Evolutionary conservation across 2,888 invertebrate species (phyloP), one percentile per base, ranked within the genome.

Genomic region (Brenthis ino): DNA sequence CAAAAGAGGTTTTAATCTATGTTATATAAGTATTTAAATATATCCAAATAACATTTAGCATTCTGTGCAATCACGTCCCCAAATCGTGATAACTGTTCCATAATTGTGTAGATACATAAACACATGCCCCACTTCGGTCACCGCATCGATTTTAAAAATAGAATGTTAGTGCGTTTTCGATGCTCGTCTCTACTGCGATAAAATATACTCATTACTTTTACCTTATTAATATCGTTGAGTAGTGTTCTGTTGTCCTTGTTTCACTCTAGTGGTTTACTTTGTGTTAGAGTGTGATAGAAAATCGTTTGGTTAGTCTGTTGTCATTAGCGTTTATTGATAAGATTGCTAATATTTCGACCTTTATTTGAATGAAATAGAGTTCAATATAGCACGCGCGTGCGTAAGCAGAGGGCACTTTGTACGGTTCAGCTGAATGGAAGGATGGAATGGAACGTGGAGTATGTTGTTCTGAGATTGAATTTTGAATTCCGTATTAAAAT

Each of bases 121-220:
- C 83, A 86, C 85, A 84, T 87, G 91, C 86, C 86, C 91, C 87
- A 91, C 88, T 91, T 90, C 84, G 89, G 87, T 85, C 88, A 85
- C 88, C 86, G 86, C 91, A 90, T 91, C 87, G 90, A 90, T 91
- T 92, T 89, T 91, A 92, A 91, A 91, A 92, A 92, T 92, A 92
- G 91, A 88, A 79, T 80, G 85, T 84, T 83, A 81, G 85, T 91
- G 90, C 89, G 91, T 89, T 90, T 89, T 88, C 85, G 83, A 86
- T 86, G 86, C 83, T 84, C 86, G 82, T 79, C 74, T 75, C 76
- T 69, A 74, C 70, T 65, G 79, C 81, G 84, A 84, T 88, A 85
- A 82, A 83, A 81, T 80, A 79, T 70, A 64, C 72, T 73, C 73
- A 75, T 77, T 75, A 77, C 69, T 74, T 75, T 74, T 69, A 72